Percentiles rank a stretch among this genome's conserved stretches.
Conservation (phyloP, 2,797 vertebrate genomes). For the Darevskia mixta region DNA sequence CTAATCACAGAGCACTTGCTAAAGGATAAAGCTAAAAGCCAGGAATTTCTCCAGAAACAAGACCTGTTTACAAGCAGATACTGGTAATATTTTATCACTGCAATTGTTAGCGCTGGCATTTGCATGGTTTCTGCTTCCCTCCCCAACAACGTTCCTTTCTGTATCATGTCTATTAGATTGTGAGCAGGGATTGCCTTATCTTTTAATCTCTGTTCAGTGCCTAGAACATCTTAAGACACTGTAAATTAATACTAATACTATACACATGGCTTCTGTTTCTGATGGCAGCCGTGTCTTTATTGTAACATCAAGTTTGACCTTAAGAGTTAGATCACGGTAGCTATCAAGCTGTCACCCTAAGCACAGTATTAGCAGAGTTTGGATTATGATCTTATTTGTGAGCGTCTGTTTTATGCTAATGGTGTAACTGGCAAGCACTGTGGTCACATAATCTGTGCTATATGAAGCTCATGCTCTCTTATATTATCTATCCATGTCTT, state of each 20-base stretch:
- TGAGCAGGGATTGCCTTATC: too few relatives aligned
- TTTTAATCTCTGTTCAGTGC: too few relatives aligned
- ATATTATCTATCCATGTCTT: not conserved
- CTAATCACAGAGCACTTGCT: not conserved
- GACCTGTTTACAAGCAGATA: not conserved
- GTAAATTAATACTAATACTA: too few relatives aligned
- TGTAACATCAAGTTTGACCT: not conserved
- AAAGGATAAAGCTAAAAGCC: conserved; percentile 46
- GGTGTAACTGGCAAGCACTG: not conserved
- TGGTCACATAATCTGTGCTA: not conserved
- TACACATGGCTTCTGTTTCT: not conserved
- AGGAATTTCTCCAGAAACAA: conserved; percentile 23
- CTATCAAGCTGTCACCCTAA: too few relatives aligned
- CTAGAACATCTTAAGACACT: too few relatives aligned
- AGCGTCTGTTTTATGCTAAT: not conserved
- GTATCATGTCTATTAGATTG: too few relatives aligned
- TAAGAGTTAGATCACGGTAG: too few relatives aligned
- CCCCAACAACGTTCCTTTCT: too few relatives aligned
- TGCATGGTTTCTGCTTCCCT: too few relatives aligned
- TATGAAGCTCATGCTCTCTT: not conserved
- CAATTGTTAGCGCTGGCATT: too few relatives aligned
- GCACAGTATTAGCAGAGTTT: not conserved
- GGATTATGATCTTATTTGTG: not conserved
- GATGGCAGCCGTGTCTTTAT: not conserved
- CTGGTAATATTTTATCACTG: not conserved